Percentiles rank a stretch among this genome's conserved stretches.
These are phyloP conservation scores for Lycia hirtaria DNA, from an alignment of 2,888 invertebrate genomes.

Conservation along the genomic window DNA sequence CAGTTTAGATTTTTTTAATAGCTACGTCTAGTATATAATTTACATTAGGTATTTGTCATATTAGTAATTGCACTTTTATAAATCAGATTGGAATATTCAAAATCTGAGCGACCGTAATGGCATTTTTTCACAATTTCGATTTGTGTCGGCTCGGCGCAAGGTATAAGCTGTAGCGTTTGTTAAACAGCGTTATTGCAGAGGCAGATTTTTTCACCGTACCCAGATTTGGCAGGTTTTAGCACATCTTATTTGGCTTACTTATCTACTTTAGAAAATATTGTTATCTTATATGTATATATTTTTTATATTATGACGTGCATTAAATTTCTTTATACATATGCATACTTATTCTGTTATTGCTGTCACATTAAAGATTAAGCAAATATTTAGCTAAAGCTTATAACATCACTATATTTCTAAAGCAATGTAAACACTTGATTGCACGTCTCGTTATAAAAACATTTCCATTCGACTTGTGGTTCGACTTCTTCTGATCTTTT, in stretches of 20 bases:
- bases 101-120: background rate
- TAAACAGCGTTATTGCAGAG: background rate
- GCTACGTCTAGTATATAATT: no score
- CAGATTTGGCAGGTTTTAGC: background rate
- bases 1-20: no score
- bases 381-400: slow-evolving; percentile 8
- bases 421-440: slow-evolving; percentile 3
- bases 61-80: background rate
- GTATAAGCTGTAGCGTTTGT: slow-evolving; percentile 32
- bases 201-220: background rate
- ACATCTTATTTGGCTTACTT: slow-evolving; percentile 1
- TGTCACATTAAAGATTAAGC: slow-evolving; percentile 5
- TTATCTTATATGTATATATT: no score
- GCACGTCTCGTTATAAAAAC: background rate
- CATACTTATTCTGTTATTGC: slow-evolving; percentile 8
- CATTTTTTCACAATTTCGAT: slow-evolving; percentile 17
- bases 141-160: slow-evolving; percentile 23
- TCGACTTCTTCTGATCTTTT: background rate
- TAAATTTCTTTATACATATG: background rate
- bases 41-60: no score
- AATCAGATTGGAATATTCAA: background rate
- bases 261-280: slow-evolving; percentile 3
- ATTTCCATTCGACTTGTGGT: background rate
- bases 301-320: background rate
- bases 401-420: slow-evolving; percentile 1